Conservation (phyloP, 2,797 vertebrate genomes). For the Falco concolor region DNA sequence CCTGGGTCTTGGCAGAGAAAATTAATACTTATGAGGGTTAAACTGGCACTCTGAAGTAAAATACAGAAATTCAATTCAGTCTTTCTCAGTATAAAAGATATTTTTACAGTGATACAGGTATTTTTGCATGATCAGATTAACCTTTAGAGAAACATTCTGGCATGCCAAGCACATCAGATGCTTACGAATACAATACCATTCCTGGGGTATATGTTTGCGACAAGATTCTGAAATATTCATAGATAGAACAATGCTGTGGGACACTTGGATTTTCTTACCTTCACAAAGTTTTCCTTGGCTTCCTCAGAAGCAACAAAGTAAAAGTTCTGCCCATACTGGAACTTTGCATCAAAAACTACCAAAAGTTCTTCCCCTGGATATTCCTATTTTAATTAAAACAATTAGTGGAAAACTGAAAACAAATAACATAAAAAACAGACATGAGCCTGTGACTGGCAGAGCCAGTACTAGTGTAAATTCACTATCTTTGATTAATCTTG, state of each 20-base stretch:
- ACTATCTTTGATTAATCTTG: neutral
- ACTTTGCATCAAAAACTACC: conserved; percentile 85
- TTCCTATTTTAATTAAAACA: conserved; percentile 73
- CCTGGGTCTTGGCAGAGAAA: neutral
- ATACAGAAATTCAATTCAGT: neutral
- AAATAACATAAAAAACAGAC: neutral
- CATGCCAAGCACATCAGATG: neutral
- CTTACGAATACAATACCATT: neutral
- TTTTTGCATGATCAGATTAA: neutral
- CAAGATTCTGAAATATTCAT: neutral
- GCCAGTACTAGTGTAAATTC: neutral
- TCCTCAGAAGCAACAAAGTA: conserved; percentile 87
- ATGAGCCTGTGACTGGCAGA: neutral
- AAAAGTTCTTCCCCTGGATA: conserved; percentile 90
- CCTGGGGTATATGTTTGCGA: neutral
- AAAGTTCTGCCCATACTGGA: conserved; percentile 84
- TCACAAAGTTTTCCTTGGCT: conserved; percentile 80
- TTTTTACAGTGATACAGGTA: neutral
- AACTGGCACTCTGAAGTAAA: neutral
- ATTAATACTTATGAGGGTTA: neutral
- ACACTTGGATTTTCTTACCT: conserved; percentile 71
- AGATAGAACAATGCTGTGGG: neutral
- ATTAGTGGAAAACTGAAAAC: neutral
- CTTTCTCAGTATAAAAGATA: neutral
- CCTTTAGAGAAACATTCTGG: neutral